Evolutionary conservation across 1,140 invertebrate genomes (phyloP).

Genomic region (Apis laboriosa): DNA sequence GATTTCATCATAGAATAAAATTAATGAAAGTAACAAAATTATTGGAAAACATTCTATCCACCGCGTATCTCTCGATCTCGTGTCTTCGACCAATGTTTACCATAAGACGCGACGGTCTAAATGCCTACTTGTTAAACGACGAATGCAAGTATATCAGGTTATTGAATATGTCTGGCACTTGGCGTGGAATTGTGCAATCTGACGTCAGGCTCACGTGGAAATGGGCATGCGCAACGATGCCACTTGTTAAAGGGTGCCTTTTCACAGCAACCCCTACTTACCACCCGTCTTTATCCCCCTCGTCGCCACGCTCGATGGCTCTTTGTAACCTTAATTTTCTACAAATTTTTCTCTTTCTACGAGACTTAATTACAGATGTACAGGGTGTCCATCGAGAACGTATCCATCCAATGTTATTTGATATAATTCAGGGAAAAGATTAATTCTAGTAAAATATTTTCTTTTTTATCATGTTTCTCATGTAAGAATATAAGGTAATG

Average conservation of each 20-base stretch:
- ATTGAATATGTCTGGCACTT: slow-evolving; percentile 41
- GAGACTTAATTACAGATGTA: not conserved
- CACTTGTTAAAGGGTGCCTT: slow-evolving; percentile 43
- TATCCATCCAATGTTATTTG: too few species aligned
- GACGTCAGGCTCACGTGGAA: slow-evolving; percentile 37
- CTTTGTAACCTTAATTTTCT: not conserved
- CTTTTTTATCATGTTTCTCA: too few species aligned
- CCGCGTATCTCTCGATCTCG: not conserved
- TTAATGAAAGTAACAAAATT: too few species aligned
- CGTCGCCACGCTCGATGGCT: not conserved
- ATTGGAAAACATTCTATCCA: not conserved
- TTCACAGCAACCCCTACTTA: slow-evolving; percentile 11
- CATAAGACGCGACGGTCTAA: not conserved
- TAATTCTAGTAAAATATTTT: too few species aligned
- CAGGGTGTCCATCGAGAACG: too few species aligned
- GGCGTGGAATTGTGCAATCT: slow-evolving; percentile 46
- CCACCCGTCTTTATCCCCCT: slow-evolving; percentile 1
- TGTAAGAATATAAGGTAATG: too few species aligned
- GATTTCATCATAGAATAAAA: not conserved
- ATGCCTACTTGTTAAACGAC: slow-evolving; percentile 1
- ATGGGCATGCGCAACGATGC: slow-evolving; percentile 45
- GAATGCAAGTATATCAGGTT: slow-evolving; percentile 22
- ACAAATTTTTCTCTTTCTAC: not conserved
- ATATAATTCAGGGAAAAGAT: too few species aligned
- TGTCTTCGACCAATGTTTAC: not conserved